Evolutionary conservation across 2,113 vertebrate genomes (phyloP).

Genomic region (Trichechus manatus): DNA sequence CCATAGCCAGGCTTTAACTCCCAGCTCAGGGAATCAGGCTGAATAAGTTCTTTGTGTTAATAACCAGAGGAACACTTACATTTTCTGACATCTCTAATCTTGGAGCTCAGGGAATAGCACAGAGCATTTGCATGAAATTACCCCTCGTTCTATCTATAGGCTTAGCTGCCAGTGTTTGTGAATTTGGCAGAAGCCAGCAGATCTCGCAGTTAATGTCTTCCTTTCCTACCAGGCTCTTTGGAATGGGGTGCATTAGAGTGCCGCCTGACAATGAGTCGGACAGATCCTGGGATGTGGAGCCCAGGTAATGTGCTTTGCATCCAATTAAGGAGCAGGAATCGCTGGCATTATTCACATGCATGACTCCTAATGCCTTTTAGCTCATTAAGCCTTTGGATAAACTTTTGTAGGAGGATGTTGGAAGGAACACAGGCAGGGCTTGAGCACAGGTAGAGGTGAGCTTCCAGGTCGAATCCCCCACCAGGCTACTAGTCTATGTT

Average conservation of each 20-base stretch:
- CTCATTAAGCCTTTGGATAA: conserved; percentile 57
- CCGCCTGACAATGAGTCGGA: conserved; percentile 80
- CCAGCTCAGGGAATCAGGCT: conserved; percentile 52
- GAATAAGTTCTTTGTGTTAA: conserved; percentile 87
- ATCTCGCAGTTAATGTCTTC: conserved; percentile 84
- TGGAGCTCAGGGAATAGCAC: conserved; percentile 85
- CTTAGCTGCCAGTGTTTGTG: conserved; percentile 83
- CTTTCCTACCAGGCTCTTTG: conserved; percentile 87
- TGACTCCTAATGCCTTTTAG: not conserved
- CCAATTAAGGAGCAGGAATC: conserved; percentile 72
- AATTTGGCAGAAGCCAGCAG: conserved; percentile 87
- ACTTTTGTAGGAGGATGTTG: not conserved
- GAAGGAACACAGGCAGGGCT: not conserved
- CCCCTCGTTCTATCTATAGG: conserved; percentile 86
- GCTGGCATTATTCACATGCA: not conserved
- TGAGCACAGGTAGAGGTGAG: conserved; percentile 48
- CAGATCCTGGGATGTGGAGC: conserved; percentile 51
- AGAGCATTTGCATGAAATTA: conserved; percentile 92
- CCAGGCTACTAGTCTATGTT: not conserved
- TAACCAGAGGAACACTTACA: conserved; percentile 88
- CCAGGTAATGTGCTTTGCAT: conserved; percentile 79
- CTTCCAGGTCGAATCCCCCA: not conserved
- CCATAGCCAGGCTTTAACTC: not conserved
- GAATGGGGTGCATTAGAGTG: conserved; percentile 79
- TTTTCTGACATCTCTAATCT: conserved; percentile 89